phyloP scores from a whole-genome alignment of 2,888 invertebrate species.

The Steinernema scapterisci region DNA sequence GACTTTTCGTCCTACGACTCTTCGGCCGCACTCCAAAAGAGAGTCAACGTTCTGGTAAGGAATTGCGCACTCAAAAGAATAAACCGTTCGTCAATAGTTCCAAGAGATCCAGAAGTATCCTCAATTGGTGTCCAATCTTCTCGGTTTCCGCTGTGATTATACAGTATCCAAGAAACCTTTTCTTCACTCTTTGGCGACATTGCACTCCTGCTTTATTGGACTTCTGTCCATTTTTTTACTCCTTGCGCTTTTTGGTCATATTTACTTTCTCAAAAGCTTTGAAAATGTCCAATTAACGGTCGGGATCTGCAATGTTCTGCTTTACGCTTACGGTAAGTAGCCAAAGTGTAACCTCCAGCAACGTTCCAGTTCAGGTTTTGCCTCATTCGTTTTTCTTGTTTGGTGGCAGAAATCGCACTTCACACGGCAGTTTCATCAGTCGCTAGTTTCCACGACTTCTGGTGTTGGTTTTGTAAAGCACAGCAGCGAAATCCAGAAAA shows the following conservation, averaged over 20 bases:
- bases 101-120: not conserved
- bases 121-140: not conserved
- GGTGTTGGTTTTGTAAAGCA: constrained; percentile 5
- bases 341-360: not conserved
- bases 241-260: not conserved
- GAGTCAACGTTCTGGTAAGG: not conserved
- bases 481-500: not conserved
- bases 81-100: not conserved
- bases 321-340: not conserved
- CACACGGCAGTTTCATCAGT: not conserved
- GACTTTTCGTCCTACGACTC: constrained; percentile 9
- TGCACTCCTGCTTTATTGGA: not conserved
- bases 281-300: not conserved
- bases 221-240: not conserved
- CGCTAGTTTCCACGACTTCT: not conserved
- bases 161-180: not conserved
- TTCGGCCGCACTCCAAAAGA: not conserved
- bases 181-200: not conserved
- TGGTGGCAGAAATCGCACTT: not conserved
- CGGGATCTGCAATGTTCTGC: not conserved
- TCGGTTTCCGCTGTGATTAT: constrained; percentile 6
- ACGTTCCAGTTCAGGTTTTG: not conserved
- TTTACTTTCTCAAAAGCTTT: not conserved
- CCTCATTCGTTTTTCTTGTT: not conserved
- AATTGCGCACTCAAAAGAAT: not conserved